A percentile compares a stretch with the other conserved stretches of the same genome.
These are phyloP conservation scores for Limnephilus lunatus DNA, from an alignment of 2,888 invertebrate species.

Conservation along the genomic window DNA sequence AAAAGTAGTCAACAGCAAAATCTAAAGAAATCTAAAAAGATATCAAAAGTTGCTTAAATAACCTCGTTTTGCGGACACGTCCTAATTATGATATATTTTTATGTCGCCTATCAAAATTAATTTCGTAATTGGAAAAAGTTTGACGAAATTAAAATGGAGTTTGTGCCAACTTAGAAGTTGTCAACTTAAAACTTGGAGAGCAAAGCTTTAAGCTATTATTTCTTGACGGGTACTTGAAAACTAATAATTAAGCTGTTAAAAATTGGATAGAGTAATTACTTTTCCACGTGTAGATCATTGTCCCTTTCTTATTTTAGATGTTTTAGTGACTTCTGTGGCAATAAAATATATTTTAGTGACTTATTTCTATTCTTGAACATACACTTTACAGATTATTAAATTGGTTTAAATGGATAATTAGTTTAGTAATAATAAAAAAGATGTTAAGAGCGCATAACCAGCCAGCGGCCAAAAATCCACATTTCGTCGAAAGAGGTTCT, in stretches of 20 bases:
- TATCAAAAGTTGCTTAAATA: background rate
- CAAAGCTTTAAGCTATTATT: background rate
- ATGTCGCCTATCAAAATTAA: background rate
- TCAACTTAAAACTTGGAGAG: background rate
- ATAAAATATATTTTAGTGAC: background rate
- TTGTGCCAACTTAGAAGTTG: background rate
- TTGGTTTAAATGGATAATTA: too few species aligned
- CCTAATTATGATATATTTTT: background rate
- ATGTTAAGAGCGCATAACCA: too few species aligned
- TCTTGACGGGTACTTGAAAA: background rate
- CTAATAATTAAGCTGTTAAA: background rate
- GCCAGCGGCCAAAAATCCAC: too few species aligned
- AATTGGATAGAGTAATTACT: background rate
- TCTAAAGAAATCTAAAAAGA: background rate
- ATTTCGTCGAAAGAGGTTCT: too few species aligned
- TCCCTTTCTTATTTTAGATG: background rate
- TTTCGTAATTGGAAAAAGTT: conserved; percentile 20
- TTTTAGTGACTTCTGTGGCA: too few species aligned
- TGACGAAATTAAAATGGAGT: background rate
- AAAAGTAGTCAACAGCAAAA: too few species aligned
- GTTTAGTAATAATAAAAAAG: too few species aligned
- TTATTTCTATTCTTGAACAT: too few species aligned
- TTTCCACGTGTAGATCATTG: background rate
- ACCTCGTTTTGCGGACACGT: background rate
- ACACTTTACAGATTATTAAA: too few species aligned